Base-by-base conservation (phyloP, 2,888 invertebrate genomes). In the Cheilosia soror region DNA sequence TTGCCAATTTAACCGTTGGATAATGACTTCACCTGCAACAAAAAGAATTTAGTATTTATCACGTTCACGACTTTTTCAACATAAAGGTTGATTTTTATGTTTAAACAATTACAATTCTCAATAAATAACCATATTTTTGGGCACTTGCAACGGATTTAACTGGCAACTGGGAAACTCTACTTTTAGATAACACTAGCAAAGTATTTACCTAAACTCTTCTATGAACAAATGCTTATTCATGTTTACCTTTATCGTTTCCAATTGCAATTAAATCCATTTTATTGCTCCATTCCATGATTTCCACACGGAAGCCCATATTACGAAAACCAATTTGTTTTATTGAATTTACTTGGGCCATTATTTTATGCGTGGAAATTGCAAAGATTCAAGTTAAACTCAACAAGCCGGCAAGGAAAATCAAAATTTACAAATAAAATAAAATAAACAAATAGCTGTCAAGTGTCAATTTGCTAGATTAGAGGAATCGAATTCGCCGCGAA, bases 1-100 rank as follows among this genome's bases (percentile, higher is more conserved):
- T 90, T 98, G 97, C 98, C 98, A 98, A 76, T 97, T 96, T 40
- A 98, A 93, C 87, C 98, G 94, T 90, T 98, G 97, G 55, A 98
- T 94, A 77, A 96, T 94, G 6, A 98, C 95, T 93, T 97, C 97
- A 80, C 97, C 97, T 97, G 87, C 68, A 85, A 78, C 42, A 33
- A 27, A 58, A 33, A 29, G 40, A 63, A 6, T n/a, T 4, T 13
- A 11, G 11, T 11, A 11, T 37, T 11, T 37, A 3, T 4, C 37
- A 11, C 11, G 11, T 0, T 20, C 20, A 20, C 20, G 20, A 20
- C 20, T 20, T 0, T 20, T 20, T 20, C 11, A 37, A 37, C 11
- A 4, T 11, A 4, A 0, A 11, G 11, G 4, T 37, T 4, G 11
- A 37, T 1, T 37, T 37, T 11, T 9, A 11, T 11, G 2, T 3